Conservation (phyloP, 2,888 invertebrate species). For the Drosophila flavopinicola region DNA sequence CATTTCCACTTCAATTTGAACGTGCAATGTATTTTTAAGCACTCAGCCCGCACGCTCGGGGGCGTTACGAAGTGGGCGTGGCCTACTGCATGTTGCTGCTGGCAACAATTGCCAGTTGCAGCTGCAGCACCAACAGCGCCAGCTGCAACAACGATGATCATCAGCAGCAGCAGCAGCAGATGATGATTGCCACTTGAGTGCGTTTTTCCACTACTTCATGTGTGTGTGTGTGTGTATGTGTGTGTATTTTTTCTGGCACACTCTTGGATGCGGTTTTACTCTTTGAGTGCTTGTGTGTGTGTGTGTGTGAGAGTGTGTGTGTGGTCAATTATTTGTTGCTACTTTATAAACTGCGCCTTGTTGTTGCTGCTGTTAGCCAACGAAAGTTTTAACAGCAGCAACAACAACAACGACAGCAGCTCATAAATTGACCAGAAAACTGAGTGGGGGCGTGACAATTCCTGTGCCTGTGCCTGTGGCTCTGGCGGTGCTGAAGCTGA, state of each 20-base stretch:
- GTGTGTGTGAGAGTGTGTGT: slow-evolving; percentile 24
- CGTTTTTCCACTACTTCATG: slow-evolving; percentile 1
- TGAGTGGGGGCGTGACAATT: slow-evolving; percentile 24
- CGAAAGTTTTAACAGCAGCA: slow-evolving; percentile 29
- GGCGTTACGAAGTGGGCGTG: slow-evolving; percentile 10
- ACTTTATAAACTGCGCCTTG: slow-evolving; percentile 66
- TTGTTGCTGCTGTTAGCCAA: slow-evolving; percentile 28
- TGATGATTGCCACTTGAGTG: slow-evolving; percentile 69
- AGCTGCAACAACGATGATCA: slow-evolving; percentile 43
- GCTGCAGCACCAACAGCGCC: slow-evolving; percentile 38
- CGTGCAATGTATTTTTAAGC: slow-evolving; percentile 76
- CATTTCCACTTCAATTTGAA: slow-evolving; percentile 73
- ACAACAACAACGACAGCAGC: slow-evolving; percentile 17
- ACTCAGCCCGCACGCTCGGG: slow-evolving; percentile 26
- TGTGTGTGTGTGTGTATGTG: slow-evolving; percentile 21
- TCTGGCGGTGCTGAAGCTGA: slow-evolving; percentile 3
- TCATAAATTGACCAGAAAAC: slow-evolving; percentile 58
- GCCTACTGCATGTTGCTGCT: slow-evolving; percentile 24
- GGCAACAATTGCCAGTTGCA: slow-evolving; percentile 72
- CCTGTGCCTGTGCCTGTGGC: not conserved
- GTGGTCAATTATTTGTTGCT: slow-evolving; percentile 73
- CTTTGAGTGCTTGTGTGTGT: slow-evolving; percentile 9
- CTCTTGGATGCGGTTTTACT: slow-evolving; percentile 6
- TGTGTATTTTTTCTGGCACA: slow-evolving; percentile 18
- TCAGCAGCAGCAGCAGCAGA: slow-evolving; percentile 14